phyloP scores from a whole-genome alignment of 2,797 vertebrate genomes.

The Monodelphis domestica region DNA sequence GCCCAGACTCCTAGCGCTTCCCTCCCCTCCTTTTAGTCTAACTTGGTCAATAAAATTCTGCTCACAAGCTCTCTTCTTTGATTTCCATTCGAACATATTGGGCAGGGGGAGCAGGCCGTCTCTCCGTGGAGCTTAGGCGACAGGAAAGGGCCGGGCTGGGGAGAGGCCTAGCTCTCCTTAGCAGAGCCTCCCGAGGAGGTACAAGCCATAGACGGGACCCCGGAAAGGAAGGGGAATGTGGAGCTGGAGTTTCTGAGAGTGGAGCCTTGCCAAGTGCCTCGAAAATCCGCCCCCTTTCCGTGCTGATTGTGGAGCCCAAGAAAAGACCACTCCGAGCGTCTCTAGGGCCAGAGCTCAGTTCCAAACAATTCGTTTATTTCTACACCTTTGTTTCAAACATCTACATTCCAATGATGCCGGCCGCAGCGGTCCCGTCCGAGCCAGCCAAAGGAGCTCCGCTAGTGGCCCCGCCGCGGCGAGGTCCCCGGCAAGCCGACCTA shows the following conservation, averaged over 20 bases:
- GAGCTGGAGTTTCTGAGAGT: conserved; percentile 63
- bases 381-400: conserved; percentile 76
- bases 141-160: conserved; percentile 68
- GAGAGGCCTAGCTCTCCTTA: too few species aligned
- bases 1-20: conserved; percentile 63
- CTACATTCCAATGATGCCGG: conserved; percentile 66
- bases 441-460: conserved; percentile 50
- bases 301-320: conserved; percentile 32
- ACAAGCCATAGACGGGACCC: conserved; percentile 77
- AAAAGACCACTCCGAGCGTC: conserved; percentile 44
- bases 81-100: conserved; percentile 78
- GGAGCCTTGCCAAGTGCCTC: conserved; percentile 70
- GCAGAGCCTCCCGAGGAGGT: too few species aligned
- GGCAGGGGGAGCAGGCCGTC: conserved; percentile 70
- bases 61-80: conserved; percentile 74
- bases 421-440: conserved; percentile 25
- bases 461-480: conserved; percentile 74
- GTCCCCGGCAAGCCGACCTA: conserved; percentile 81
- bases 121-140: conserved; percentile 65
- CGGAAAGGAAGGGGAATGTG: conserved; percentile 70
- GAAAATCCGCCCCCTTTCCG: conserved; percentile 68
- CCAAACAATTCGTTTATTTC: conserved; percentile 77
- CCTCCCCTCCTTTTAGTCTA: conserved; percentile 64
- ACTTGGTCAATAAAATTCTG: conserved; percentile 83
- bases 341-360: conserved; percentile 71